phyloP scores from a whole-genome alignment of 1,140 invertebrate genomes.

The Orchestia grillus region DNA sequence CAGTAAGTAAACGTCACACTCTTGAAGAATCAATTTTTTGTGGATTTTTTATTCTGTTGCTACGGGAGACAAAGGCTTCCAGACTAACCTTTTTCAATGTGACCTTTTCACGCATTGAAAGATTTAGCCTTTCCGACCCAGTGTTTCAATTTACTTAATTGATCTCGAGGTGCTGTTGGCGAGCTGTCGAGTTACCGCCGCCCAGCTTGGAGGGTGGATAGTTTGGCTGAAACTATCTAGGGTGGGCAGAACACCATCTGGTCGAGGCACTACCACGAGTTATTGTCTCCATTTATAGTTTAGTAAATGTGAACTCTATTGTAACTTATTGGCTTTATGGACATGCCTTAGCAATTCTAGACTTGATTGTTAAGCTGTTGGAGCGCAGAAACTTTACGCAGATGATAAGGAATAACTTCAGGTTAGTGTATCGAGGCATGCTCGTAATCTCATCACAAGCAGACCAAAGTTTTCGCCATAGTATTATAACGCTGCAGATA shows the following conservation, averaged over 20 bases:
- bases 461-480: too few species aligned
- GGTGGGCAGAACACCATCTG: too few species aligned
- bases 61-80: background rate
- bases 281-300: background rate
- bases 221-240: too few species aligned
- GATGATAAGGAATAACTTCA: background rate
- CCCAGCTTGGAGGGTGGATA: too few species aligned
- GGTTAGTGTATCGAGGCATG: background rate
- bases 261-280: too few species aligned
- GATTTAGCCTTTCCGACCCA: background rate
- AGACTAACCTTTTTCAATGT: background rate
- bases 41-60: background rate
- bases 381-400: background rate
- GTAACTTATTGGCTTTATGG: background rate
- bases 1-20: background rate
- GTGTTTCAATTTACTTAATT: conserved; percentile 10
- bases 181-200: background rate
- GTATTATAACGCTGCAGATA: too few species aligned
- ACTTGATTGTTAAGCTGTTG: too few species aligned
- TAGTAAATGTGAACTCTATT: background rate
- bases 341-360: background rate
- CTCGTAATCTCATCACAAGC: too few species aligned
- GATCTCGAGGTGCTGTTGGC: background rate
- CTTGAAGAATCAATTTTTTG: background rate
- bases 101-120: background rate